Percentiles rank a stretch among this genome's conserved stretches.
Conservation (phyloP, 2,113 vertebrate species). For the Axis porcinus region DNA sequence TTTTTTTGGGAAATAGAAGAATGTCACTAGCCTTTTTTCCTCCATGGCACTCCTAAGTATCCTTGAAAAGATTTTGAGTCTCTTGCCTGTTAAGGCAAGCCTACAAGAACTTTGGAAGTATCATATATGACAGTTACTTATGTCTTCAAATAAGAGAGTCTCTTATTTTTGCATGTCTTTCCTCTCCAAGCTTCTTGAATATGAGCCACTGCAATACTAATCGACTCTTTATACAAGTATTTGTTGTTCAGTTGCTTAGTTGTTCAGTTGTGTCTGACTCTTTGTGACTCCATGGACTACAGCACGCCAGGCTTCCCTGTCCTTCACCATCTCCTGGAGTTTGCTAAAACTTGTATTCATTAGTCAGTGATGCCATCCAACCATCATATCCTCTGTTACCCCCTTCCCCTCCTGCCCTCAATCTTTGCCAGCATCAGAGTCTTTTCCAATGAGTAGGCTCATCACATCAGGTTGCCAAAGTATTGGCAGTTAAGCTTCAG, state of each 20-base stretch:
- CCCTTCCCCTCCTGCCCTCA: background rate
- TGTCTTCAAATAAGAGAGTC: background rate
- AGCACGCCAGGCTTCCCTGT: background rate
- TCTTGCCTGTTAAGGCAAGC: background rate
- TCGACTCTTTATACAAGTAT: background rate
- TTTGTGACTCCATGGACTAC: background rate
- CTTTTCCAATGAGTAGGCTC: background rate
- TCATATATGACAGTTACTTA: background rate
- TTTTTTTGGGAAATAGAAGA: background rate
- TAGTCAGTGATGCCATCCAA: background rate
- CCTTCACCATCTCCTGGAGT: background rate
- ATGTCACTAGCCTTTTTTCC: background rate
- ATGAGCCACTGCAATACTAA: background rate
- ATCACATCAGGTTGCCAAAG: background rate
- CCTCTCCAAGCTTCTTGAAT: background rate
- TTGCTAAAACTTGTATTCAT: background rate
- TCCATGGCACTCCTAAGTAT: background rate
- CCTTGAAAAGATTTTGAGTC: background rate
- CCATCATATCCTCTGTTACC: background rate
- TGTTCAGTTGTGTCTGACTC: background rate
- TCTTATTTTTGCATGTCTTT: constrained; percentile 16
- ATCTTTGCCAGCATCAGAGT: background rate
- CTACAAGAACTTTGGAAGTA: background rate
- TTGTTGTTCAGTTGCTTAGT: background rate
- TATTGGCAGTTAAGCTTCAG: background rate